phyloP scores from a whole-genome alignment of 30 jellyfish, hydroid and myxozoan species.

The Pelagia noctiluca region DNA sequence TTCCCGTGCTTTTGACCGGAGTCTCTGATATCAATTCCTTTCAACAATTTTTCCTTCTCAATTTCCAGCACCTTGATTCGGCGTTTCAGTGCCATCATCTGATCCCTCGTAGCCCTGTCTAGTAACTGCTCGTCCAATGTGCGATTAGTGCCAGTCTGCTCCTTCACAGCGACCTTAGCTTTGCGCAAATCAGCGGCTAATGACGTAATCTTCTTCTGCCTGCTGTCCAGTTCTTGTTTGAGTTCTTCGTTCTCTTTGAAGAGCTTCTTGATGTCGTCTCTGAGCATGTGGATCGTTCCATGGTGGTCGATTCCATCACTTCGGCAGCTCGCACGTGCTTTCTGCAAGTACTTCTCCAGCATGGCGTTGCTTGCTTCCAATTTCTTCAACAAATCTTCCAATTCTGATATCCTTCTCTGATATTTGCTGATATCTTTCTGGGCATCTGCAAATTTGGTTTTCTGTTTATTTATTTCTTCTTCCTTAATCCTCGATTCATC shows the following conservation, averaged over 20 bases:
- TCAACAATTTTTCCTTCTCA: slow-evolving; percentile 62
- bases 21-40: slow-evolving; percentile 24
- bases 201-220: slow-evolving; percentile 79
- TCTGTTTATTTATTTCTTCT: slow-evolving; percentile 48
- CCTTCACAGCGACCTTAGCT: slow-evolving; percentile 71
- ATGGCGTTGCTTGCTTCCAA: slow-evolving; percentile 75
- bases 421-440: slow-evolving; percentile 59
- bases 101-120: slow-evolving; percentile 69
- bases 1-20: slow-evolving; percentile 27
- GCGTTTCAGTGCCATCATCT: slow-evolving; percentile 61
- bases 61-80: slow-evolving; percentile 51
- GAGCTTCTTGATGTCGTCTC: slow-evolving; percentile 93
- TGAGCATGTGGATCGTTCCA: slow-evolving; percentile 95
- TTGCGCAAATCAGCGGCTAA: slow-evolving; percentile 89
- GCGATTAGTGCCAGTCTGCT: slow-evolving; percentile 62
- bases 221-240: slow-evolving; percentile 69
- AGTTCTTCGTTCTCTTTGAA: slow-evolving; percentile 91
- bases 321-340: slow-evolving; percentile 71
- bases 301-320: slow-evolving; percentile 83
- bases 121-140: slow-evolving; percentile 61
- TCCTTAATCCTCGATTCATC: slow-evolving; percentile 31
- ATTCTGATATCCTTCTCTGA: slow-evolving; percentile 31
- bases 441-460: slow-evolving; percentile 28
- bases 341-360: slow-evolving; percentile 82
- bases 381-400: slow-evolving; percentile 68